phyloP scores from a whole-genome alignment of 2,113 vertebrate genomes.

The Campylomormyrus tamandua region DNA sequence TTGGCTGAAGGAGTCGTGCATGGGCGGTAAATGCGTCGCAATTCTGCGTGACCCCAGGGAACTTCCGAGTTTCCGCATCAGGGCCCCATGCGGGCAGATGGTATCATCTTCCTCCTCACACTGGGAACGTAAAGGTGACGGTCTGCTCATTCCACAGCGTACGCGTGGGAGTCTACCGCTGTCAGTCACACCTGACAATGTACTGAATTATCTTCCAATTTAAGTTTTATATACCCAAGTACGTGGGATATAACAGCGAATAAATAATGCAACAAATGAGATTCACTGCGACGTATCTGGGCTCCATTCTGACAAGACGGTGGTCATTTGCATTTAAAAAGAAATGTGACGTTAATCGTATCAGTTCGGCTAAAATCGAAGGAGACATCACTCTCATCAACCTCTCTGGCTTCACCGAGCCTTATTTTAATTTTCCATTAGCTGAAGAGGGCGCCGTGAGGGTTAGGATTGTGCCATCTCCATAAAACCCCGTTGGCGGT shows the following conservation, averaged over 20 bases:
- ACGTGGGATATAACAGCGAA: neutral
- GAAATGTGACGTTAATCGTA: conserved; percentile 5
- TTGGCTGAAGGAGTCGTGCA: neutral
- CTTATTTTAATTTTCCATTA: conserved; percentile 33
- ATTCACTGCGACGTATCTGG: neutral
- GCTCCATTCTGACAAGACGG: neutral
- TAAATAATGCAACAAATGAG: conserved; percentile 8
- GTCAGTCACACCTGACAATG: conserved; percentile 1
- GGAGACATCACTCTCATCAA: conserved; percentile 18
- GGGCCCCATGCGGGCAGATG: neutral
- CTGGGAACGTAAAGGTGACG: neutral
- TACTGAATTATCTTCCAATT: neutral
- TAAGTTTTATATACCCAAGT: neutral
- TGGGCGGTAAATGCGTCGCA: neutral
- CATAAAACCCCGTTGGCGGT: conserved; percentile 12
- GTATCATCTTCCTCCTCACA: neutral
- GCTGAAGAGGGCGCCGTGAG: conserved; percentile 11
- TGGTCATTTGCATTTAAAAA: conserved; percentile 18
- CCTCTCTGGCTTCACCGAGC: conserved; percentile 24
- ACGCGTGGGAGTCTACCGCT: neutral
- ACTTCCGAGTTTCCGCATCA: neutral
- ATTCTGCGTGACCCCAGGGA: neutral
- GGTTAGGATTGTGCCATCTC: neutral
- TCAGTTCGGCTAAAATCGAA: conserved; percentile 13
- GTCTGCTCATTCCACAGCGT: neutral